Percentiles rank a stretch among this genome's conserved stretches.
Conservation (phyloP, 1,140 invertebrate genomes). For the Frieseomelitta varia region DNA sequence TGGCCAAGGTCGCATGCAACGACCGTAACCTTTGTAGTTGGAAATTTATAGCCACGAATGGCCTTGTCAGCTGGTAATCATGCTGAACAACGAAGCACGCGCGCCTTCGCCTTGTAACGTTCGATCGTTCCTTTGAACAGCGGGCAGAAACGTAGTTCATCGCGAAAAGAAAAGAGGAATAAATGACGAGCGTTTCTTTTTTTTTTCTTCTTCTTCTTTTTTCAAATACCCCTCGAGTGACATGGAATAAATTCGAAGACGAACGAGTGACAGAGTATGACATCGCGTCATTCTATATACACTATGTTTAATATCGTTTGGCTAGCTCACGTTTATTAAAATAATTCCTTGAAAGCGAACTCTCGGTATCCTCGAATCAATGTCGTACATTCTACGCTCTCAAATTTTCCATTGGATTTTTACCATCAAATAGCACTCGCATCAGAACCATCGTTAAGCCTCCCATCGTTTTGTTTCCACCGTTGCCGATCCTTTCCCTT, state of each 20-base stretch:
- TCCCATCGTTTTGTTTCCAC: not conserved
- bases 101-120: slow-evolving; percentile 13
- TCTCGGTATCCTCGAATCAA: not conserved
- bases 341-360: not conserved
- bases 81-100: not conserved
- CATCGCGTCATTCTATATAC: not conserved
- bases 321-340: not conserved
- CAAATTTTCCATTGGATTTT: too few relatives aligned
- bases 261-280: not conserved
- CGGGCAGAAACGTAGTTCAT: not conserved
- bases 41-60: slow-evolving; percentile 44
- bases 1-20: slow-evolving; percentile 31
- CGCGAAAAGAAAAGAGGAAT: not conserved
- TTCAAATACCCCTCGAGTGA: not conserved
- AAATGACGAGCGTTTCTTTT: not conserved
- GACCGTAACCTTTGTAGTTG: slow-evolving; percentile 47
- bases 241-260: not conserved
- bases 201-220: not conserved
- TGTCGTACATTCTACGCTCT: slow-evolving; percentile 22
- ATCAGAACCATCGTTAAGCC: not conserved
- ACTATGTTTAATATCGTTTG: too few relatives aligned
- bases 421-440: not conserved
- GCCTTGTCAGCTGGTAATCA: slow-evolving; percentile 54
- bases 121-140: slow-evolving; percentile 22
- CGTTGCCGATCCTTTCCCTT: not conserved